Evolutionary conservation across 2,797 vertebrate genomes (phyloP).

Genomic region (Lophura swinhoii): DNA sequence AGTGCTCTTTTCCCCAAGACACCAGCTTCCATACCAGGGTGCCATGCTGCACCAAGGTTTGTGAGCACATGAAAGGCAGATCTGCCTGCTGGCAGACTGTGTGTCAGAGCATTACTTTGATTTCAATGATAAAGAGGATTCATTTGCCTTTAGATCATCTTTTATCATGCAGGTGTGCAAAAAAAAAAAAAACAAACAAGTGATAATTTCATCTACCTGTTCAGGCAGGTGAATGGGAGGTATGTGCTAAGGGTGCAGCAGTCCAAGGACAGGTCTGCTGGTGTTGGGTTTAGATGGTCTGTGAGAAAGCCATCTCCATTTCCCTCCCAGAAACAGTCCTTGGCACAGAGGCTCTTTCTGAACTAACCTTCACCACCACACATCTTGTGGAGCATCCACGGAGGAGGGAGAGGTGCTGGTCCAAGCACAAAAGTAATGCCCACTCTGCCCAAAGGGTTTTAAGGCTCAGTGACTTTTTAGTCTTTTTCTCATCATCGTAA

Average conservation of each 20-base stretch:
- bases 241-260: background rate
- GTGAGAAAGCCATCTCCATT: background rate
- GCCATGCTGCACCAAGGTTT: background rate
- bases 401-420: background rate
- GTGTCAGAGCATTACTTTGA: background rate
- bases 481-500: background rate
- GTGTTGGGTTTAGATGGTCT: background rate
- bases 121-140: slow-evolving; percentile 34
- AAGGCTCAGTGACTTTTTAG: background rate
- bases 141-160: slow-evolving; percentile 6
- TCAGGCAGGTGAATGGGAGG: background rate
- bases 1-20: background rate
- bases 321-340: background rate
- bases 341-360: background rate
- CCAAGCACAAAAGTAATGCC: rapidly evolving
- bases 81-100: slow-evolving; percentile 14
- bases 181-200: background rate
- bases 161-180: slow-evolving; percentile 37
- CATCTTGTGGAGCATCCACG: background rate
- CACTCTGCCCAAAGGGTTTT: background rate
- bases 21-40: background rate
- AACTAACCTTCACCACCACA: background rate
- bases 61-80: slow-evolving; percentile 5
- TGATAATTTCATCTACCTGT: background rate
- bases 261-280: background rate